Evolutionary conservation across 2,797 vertebrate species (phyloP), one percentile per base, ranked within the genome.

Genomic region (Xenops minutus): DNA sequence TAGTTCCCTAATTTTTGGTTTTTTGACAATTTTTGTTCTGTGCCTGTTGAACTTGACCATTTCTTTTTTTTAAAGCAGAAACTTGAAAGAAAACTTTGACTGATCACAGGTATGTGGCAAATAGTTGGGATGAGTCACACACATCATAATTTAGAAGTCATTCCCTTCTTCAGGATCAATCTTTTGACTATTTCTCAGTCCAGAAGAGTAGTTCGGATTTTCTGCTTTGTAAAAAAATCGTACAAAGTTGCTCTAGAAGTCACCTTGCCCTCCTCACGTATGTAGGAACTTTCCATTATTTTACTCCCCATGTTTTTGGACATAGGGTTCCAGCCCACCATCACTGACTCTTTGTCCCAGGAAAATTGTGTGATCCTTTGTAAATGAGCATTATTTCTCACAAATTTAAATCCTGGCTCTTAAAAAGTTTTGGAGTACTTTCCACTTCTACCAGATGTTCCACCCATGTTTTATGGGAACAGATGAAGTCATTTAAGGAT

Each of bases 371-470:
- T 80, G 89, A 85, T 88, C 44, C 61, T 82, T 92, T 93, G 39
- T 81, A 93, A 89, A 95, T 62, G 46, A 90, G 36, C 36, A 75
- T 90, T 92, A 86, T 90, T 96, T 92, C 93, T 97, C 64, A 81
- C 76, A 90, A 88, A 90, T 95, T 90, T 88, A 95, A 95, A 75
- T 39, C 43, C 85, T 96, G 89, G 80, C 93, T 95, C 73, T 78
- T 92, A 89, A 78, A 92, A 89, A 32, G 82, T 62, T 95, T 94
- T 93, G 69, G 92, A 96, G 94, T 93, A 93, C 89, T 96, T 95
- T 96, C 93, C 94, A 95, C 43, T 92, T 93, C 76, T 88, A 95
- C 92, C 93, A 96, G 94, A 95, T 97, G 96, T 97, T 93, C 95
- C 96, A 92, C 77, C 93, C 94, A 93, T 95, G 85, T 93, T 95